phyloP scores from a whole-genome alignment of 2,797 vertebrate genomes.

The Anomalospiza imberbis region DNA sequence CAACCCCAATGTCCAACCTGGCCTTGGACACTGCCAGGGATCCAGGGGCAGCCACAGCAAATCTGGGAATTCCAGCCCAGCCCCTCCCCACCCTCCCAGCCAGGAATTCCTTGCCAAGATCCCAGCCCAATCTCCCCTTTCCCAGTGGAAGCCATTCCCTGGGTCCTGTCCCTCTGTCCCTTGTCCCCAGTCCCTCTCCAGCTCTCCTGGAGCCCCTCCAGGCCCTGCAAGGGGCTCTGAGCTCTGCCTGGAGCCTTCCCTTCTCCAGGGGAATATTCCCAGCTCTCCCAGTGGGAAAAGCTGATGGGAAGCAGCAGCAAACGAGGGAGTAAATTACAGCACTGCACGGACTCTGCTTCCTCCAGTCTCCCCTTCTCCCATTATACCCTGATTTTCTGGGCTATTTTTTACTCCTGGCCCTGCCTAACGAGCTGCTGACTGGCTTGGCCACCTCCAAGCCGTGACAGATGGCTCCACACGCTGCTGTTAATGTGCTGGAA shows the following conservation, averaged over 20 bases:
- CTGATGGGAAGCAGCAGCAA: not conserved
- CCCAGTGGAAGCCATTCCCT: not conserved
- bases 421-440: constrained; percentile 39
- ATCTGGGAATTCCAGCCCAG: not conserved
- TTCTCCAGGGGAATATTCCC: not conserved
- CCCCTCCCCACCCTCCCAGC: not conserved
- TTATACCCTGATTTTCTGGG: not conserved
- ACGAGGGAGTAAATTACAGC: not conserved
- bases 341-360: rapidly evolving
- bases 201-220: not conserved
- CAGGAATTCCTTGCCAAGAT: not conserved
- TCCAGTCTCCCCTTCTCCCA: not conserved
- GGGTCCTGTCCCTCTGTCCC: rapidly evolving
- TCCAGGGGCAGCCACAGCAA: not conserved
- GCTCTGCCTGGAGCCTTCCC: not conserved
- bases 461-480: constrained; percentile 28
- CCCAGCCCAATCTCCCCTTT: not conserved
- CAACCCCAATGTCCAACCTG: rapidly evolving
- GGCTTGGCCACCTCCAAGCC: not conserved
- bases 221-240: not conserved
- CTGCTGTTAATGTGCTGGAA: constrained; percentile 8
- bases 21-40: rapidly evolving
- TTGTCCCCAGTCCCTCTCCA: not conserved
- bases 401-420: not conserved
- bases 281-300: not conserved